Base-by-base conservation (phyloP, 1,140 invertebrate genomes). In the Bradynema listronoti region DNA sequence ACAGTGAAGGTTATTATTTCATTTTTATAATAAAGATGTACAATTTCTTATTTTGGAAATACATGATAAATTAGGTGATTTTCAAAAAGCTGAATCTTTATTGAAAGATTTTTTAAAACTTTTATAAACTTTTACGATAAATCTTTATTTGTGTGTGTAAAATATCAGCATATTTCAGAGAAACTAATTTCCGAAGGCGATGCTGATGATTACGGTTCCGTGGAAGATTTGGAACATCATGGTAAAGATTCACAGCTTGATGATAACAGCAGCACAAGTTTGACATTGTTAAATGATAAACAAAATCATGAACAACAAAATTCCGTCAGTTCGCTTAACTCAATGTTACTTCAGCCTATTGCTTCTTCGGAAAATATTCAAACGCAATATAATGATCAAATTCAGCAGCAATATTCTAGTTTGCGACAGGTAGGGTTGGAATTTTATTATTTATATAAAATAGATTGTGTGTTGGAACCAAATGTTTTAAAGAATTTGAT, bases 41-140 rank as follows among this genome's bases (percentile, higher is more conserved):
- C 51, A 11, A 30, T 25, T n/a, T 30, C 11, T 59, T 33, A 27
- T 9, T 11, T 61, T 43, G 19, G 43, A 50, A 75, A 29, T 81
- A 83, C 64, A 68, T 81, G 47, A 58, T 82, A 43, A 66, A 78
- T 4, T 43, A 58, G 57, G 46, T n/a, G n/a, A n/a, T n/a, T n/a
- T n/a, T n/a, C n/a, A n/a, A n/a, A n/a, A n/a, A n/a, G n/a, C n/a
- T n/a, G n/a, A n/a, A n/a, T n/a, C n/a, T n/a, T n/a, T n/a, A n/a
- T n/a, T n/a, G n/a, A n/a, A n/a, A n/a, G n/a, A n/a, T n/a, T n/a
- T n/a, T n/a, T n/a, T n/a, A n/a, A n/a, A n/a, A n/a, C n/a, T n/a
- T n/a, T n/a, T n/a, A n/a, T n/a, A n/a, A n/a, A n/a, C n/a, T n/a
- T n/a, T n/a, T n/a, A n/a, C n/a, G n/a, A n/a, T n/a, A n/a, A n/a